phyloP scores from a whole-genome alignment of 2,797 vertebrate genomes.

The Sebastiscus albofasciatus region DNA sequence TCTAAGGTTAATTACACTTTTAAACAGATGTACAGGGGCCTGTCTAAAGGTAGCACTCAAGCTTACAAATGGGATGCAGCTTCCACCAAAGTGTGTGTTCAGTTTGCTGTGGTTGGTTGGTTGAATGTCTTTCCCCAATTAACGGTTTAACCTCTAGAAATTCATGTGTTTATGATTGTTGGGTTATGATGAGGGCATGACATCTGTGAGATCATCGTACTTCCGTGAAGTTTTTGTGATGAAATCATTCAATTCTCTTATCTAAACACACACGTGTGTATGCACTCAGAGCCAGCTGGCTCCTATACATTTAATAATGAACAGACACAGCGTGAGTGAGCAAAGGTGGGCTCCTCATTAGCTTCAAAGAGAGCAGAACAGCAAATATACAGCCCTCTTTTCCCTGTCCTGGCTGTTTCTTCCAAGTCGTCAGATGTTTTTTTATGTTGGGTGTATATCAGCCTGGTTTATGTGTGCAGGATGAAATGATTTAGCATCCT shows the following conservation, averaged over 20 bases:
- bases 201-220: neutral
- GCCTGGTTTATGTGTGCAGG: conserved; percentile 37
- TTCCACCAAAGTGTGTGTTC: neutral
- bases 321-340: conserved; percentile 25
- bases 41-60: conserved; percentile 16
- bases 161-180: neutral
- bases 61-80: neutral
- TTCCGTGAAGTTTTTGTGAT: neutral
- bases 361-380: conserved; percentile 55
- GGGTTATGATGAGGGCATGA: neutral
- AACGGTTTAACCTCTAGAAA: neutral
- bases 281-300: conserved; percentile 24
- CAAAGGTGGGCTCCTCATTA: conserved; percentile 52
- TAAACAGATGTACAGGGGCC: neutral
- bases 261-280: neutral
- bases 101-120: neutral
- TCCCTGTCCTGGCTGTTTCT: conserved; percentile 9
- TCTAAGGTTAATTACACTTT: conserved; percentile 37
- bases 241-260: conserved; percentile 2
- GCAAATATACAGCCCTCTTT: conserved; percentile 2
- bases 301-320: conserved; percentile 38
- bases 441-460: conserved; percentile 32
- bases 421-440: conserved; percentile 49
- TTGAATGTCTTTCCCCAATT: neutral
- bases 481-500: conserved; percentile 42